Evolutionary conservation across 2,113 vertebrate genomes (phyloP), one percentile per base, ranked within the genome.

Genomic region (Aleadryas rufinucha): DNA sequence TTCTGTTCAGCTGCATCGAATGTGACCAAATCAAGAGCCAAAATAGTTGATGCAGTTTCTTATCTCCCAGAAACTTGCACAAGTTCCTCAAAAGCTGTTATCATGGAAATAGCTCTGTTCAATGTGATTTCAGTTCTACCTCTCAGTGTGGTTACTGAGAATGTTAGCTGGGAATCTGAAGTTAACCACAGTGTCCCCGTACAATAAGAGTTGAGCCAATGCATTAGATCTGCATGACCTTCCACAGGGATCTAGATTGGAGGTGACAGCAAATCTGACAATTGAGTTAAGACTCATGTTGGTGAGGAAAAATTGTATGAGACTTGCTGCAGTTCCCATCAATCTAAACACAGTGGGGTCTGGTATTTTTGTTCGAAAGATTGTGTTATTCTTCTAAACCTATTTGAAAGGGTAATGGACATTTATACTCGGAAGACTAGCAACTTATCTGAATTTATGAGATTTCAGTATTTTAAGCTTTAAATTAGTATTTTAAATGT

Each of bases 391-490:
- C 74, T 89, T 91, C 80, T 75, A 81, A 81, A 78, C 21, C 4
- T 37, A 37, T 83, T 83, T 93, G 66, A 81, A 86, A 75, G 53
- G 37, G 44, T 75, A 88, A 84, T 76, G n/a, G 50, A 31, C 91
- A 75, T 75, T 66, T 96, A 52, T 78, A 70, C 11, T 33, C 75
- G 37, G 75, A 89, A 94, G 68, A 81, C 66, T 19, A 33, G 66
- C 37, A 50, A 85, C 27, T 35, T 52, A 53, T 90, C n/a, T 52
- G 71, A 70, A 80, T 96, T 90, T 49, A 80, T 86, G 79, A 78
- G 27, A 94, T 65, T 90, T 92, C 68, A 84, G 71, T 86, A 93
- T 92, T 94, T 94, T 90, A 68, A 92, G 47, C 49, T 81, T 93
- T 88, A 95, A 77, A 96, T 90, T 64, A 89, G 22, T 52, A 77